phyloP scores from a whole-genome alignment of 2,888 invertebrate species.

The Pyrrhia umbra region DNA sequence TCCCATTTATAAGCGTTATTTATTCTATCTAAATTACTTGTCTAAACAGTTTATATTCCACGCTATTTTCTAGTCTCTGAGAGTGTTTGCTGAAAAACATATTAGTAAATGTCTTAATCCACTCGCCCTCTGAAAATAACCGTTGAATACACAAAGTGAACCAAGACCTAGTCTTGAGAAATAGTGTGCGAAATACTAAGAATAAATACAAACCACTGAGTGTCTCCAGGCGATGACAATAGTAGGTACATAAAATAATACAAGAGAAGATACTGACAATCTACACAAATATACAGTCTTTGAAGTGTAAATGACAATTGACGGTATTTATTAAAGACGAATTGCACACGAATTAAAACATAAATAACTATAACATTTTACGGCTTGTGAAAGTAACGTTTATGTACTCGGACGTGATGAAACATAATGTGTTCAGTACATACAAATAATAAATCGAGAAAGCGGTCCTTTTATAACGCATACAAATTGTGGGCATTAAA shows the following conservation, averaged over 20 bases:
- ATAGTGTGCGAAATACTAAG: background rate
- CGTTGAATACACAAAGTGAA: background rate
- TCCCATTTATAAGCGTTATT: no score
- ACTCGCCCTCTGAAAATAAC: conserved; percentile 9
- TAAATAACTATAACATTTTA: conserved; percentile 31
- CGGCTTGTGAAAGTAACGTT: conserved; percentile 37
- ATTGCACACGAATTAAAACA: conserved; percentile 14
- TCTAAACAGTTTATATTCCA: conserved; percentile 18
- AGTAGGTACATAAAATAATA: background rate
- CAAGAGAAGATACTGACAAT: background rate
- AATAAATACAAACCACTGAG: no score
- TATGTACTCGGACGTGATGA: conserved; percentile 31
- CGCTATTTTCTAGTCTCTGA: background rate
- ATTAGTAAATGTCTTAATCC: conserved; percentile 7
- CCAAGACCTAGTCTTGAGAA: background rate
- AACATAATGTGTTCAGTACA: conserved; percentile 25
- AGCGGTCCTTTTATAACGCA: conserved; percentile 22
- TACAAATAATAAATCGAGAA: conserved; percentile 25
- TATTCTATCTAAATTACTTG: no score
- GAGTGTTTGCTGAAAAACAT: conserved; percentile 7
- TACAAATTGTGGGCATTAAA: conserved; percentile 1
- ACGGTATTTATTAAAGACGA: conserved; percentile 8
- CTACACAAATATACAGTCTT: background rate
- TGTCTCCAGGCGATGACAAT: no score
- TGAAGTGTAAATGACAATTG: conserved; percentile 4